Evolutionary conservation across 2,888 invertebrate species (phyloP).

Genomic region (Lutraria lutraria): DNA sequence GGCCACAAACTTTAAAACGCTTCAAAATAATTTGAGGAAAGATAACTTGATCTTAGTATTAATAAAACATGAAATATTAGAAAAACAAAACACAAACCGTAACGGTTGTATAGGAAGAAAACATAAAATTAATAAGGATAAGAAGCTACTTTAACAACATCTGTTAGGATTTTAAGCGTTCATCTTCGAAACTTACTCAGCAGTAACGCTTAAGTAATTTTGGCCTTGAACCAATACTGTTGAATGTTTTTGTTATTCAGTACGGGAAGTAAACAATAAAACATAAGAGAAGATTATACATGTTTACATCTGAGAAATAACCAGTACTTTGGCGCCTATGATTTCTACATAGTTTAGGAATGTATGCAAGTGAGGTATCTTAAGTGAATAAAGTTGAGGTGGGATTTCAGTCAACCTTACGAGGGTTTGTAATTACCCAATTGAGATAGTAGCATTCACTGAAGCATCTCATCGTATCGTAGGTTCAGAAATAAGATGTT

Average conservation of each 20-base stretch:
- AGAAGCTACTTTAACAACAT: neutral
- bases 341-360: too few species aligned
- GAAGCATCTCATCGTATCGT: too few species aligned
- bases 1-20: neutral
- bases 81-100: neutral
- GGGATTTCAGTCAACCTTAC: too few species aligned
- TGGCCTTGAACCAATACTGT: neutral
- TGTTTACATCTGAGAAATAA: neutral
- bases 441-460: too few species aligned
- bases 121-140: neutral
- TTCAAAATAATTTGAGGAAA: too few species aligned
- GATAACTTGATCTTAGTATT: neutral
- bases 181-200: neutral
- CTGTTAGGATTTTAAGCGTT: neutral
- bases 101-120: too few species aligned
- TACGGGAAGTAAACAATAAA: neutral
- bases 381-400: too few species aligned
- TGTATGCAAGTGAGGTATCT: too few species aligned
- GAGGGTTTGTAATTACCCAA: too few species aligned
- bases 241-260: conserved; percentile 16
- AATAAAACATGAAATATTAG: neutral
- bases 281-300: neutral
- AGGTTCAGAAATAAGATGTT: too few species aligned
- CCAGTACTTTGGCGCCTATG: neutral
- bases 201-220: neutral